A percentile compares a stretch with the other conserved stretches of the same genome.
These are phyloP conservation scores for Calephelis perditalis DNA, from an alignment of 2,888 invertebrate species.

Conservation along the genomic window DNA sequence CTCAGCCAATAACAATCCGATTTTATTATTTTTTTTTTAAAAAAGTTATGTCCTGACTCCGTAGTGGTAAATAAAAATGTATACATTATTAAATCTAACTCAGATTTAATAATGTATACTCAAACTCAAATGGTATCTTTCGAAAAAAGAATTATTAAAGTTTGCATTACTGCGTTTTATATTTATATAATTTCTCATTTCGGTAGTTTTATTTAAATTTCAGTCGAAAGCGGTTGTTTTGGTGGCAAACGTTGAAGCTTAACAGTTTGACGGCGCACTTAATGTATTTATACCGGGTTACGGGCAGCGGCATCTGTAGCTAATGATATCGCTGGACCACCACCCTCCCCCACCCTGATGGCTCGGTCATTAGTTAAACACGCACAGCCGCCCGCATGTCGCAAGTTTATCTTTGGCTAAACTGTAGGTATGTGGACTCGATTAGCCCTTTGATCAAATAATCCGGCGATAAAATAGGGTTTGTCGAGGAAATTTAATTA, in stretches of 20 bases:
- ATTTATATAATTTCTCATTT: too few relatives aligned
- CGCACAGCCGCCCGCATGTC: slow-evolving; percentile 76
- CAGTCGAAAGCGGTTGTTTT: slow-evolving; percentile 9
- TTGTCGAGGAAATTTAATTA: slow-evolving; percentile 71
- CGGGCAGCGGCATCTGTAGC: slow-evolving; percentile 73
- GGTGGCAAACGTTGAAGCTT: slow-evolving; percentile 45
- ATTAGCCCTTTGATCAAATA: slow-evolving; percentile 79
- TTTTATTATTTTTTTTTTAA: too few relatives aligned
- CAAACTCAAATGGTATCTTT: too few relatives aligned
- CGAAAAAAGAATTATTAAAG: too few relatives aligned
- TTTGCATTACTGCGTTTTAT: too few relatives aligned
- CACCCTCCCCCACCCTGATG: slow-evolving; percentile 50
- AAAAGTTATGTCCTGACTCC: too few relatives aligned
- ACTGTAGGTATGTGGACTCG: slow-evolving; percentile 74
- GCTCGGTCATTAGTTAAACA: slow-evolving; percentile 78
- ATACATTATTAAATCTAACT: too few relatives aligned
- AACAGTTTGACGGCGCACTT: slow-evolving; percentile 74
- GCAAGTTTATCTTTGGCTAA: slow-evolving; percentile 76
- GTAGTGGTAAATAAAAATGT: too few relatives aligned
- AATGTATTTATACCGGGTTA: slow-evolving; percentile 74
- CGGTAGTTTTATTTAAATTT: neutral
- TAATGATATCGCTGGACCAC: slow-evolving; percentile 73
- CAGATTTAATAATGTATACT: too few relatives aligned
- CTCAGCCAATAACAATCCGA: too few relatives aligned
- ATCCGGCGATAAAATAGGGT: slow-evolving; percentile 71